Evolutionary conservation across 2,113 vertebrate genomes (phyloP).

Genomic region (Coturnix japonica): DNA sequence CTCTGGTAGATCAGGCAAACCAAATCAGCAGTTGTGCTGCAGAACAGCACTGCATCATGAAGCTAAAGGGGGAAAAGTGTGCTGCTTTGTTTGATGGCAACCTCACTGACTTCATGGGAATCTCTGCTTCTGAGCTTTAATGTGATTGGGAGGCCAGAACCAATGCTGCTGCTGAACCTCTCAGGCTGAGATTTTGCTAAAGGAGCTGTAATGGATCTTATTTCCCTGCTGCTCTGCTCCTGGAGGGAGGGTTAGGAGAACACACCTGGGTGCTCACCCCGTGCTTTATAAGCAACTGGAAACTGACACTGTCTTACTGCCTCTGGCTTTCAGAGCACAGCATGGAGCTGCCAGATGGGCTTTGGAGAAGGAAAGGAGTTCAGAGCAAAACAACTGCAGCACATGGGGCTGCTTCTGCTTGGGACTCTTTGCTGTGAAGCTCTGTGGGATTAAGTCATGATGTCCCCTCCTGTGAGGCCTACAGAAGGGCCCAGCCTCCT

Average conservation of each 20-base stretch:
- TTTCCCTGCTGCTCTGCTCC: not conserved
- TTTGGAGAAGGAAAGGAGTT: not conserved
- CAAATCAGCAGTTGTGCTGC: not conserved
- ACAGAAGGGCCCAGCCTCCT: not conserved
- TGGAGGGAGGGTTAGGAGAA: not conserved
- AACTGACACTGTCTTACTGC: not conserved
- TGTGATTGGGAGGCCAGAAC: not conserved
- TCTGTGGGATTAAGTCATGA: not conserved
- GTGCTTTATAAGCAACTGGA: not conserved
- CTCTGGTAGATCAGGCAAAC: not conserved
- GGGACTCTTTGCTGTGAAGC: not conserved
- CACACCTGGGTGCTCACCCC: not conserved
- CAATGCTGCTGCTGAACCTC: not conserved
- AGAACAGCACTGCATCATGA: not conserved
- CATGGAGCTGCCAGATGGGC: not conserved
- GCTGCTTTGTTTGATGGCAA: not conserved
- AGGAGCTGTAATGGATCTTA: not conserved
- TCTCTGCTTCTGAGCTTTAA: not conserved
- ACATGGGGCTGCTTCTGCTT: not conserved
- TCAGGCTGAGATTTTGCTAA: not conserved
- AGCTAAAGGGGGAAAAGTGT: not conserved
- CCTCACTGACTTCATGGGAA: fast-evolving
- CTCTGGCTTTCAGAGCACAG: not conserved
- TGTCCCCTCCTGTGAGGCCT: not conserved
- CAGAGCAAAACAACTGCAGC: not conserved